Evolutionary conservation across 2,888 invertebrate species (phyloP).

Genomic region (Tenthredo notha): DNA sequence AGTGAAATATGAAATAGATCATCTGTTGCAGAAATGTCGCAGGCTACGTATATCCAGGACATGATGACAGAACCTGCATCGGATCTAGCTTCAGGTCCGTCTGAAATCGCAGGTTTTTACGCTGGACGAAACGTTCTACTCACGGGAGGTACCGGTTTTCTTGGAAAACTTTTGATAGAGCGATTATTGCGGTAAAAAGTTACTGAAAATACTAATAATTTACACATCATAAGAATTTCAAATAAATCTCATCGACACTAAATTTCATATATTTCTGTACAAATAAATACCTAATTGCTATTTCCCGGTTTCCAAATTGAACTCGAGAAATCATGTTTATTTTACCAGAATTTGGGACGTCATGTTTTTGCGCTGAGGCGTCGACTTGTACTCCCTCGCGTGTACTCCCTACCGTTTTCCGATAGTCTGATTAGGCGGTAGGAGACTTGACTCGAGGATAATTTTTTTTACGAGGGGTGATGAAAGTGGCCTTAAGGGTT

Average conservation of each 20-base stretch:
- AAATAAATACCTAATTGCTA: background rate
- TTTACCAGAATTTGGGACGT: too few relatives aligned
- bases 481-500: background rate
- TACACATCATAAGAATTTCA: background rate
- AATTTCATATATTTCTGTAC: background rate
- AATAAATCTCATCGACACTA: background rate
- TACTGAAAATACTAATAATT: background rate
- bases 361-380: too few relatives aligned
- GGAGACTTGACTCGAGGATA: background rate
- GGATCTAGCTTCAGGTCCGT: background rate
- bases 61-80: slow-evolving; percentile 53
- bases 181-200: slow-evolving; percentile 72
- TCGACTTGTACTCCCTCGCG: too few relatives aligned
- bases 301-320: too few relatives aligned
- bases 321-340: too few relatives aligned
- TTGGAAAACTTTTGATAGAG: slow-evolving; percentile 74
- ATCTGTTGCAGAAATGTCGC: slow-evolving; percentile 23
- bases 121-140: slow-evolving; percentile 70
- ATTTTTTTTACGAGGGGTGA: background rate
- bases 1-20: too few relatives aligned
- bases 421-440: background rate
- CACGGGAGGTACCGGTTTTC: slow-evolving; percentile 75
- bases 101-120: slow-evolving; percentile 72
- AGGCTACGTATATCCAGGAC: slow-evolving; percentile 50
- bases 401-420: background rate